phyloP scores from a whole-genome alignment of 2,888 invertebrate species.

The Cosmopolites sordidus region DNA sequence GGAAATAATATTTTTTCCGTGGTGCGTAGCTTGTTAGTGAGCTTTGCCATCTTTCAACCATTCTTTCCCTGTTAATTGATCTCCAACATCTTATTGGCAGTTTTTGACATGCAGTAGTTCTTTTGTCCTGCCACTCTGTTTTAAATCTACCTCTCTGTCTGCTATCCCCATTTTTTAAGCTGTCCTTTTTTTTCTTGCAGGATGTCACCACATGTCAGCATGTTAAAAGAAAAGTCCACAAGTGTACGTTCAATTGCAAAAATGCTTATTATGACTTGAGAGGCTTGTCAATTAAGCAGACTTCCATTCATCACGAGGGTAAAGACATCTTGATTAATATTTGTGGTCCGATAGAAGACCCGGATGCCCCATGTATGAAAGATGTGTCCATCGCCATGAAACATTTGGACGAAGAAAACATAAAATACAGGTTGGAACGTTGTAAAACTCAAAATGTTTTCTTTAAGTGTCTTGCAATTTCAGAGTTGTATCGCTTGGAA shows the following conservation, averaged over 20 bases:
- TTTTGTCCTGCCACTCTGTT: too few relatives aligned
- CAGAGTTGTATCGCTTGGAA: constrained; percentile 15
- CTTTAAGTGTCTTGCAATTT: too few relatives aligned
- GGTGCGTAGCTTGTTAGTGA: too few relatives aligned
- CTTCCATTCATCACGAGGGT: background rate
- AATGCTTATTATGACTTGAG: constrained; percentile 11
- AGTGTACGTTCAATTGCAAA: constrained; percentile 1
- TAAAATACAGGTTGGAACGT: constrained; percentile 10
- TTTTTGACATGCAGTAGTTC: too few relatives aligned
- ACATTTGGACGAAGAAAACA: constrained; percentile 10
- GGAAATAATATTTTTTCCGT: too few relatives aligned
- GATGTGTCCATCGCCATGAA: constrained; percentile 11
- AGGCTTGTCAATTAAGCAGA: background rate
- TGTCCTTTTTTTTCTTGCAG: too few relatives aligned
- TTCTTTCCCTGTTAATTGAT: too few relatives aligned
- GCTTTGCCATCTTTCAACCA: too few relatives aligned
- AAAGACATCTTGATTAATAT: constrained; percentile 15
- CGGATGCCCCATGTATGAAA: constrained; percentile 16
- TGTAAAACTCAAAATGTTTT: too few relatives aligned
- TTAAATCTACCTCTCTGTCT: too few relatives aligned
- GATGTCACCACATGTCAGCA: constrained; percentile 9
- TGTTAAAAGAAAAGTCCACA: constrained; percentile 3
- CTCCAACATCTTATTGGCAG: too few relatives aligned
- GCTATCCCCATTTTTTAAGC: too few relatives aligned
- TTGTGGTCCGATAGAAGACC: constrained; percentile 16